phyloP scores from a whole-genome alignment of 2,888 invertebrate genomes.

The Teleiodes luculella region DNA sequence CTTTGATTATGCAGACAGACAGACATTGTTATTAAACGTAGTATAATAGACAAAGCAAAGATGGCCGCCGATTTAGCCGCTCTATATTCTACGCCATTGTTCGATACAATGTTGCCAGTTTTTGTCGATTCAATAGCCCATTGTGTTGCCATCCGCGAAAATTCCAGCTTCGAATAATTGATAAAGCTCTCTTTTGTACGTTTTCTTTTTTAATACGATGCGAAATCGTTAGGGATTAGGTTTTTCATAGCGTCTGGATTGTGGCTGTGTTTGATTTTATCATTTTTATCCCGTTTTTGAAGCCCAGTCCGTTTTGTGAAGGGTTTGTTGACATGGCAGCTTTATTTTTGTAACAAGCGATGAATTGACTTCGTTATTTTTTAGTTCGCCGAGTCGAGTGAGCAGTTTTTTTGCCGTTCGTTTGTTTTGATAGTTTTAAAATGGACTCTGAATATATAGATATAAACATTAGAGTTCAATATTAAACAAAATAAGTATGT shows the following conservation, averaged over 20 bases:
- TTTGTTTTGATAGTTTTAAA: no score
- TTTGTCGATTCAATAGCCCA: constrained; percentile 68
- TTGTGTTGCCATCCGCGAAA: constrained; percentile 65
- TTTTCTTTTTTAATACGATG: background rate
- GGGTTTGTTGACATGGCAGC: background rate
- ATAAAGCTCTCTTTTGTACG: constrained; percentile 32
- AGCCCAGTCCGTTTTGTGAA: background rate
- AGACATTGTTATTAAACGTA: no score
- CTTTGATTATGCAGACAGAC: no score
- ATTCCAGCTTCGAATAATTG: constrained; percentile 65
- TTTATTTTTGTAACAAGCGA: background rate
- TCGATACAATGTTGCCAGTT: constrained; percentile 53
- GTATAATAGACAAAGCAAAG: no score
- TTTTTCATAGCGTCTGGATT: background rate
- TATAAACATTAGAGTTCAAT: no score
- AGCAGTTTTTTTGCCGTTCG: background rate
- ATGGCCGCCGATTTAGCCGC: no score
- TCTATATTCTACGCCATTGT: background rate
- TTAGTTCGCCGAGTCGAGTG: background rate
- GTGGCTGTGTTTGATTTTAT: background rate
- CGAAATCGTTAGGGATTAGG: background rate
- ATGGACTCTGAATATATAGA: background rate
- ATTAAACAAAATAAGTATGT: no score
- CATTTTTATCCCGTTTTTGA: background rate
- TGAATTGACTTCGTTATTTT: background rate